Base-by-base conservation (phyloP, 2,888 invertebrate genomes). In the Ferdinandea cuprea region DNA sequence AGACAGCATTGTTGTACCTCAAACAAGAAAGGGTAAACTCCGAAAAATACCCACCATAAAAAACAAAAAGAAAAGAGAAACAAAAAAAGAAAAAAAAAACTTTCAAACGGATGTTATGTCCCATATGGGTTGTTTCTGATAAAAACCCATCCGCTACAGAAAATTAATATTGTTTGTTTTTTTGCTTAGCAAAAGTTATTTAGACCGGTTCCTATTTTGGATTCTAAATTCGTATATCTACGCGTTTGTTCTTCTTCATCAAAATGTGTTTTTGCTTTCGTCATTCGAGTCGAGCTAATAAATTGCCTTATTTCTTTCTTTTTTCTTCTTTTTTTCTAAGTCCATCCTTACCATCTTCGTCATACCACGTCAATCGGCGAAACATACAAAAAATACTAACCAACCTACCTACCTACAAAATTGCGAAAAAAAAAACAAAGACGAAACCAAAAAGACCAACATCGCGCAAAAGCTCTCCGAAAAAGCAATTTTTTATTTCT, bases 181-280 rank as follows among this genome's bases (percentile, higher is more conserved):
- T 63, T 63, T 44, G 50, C 44, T 59, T 44, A 48, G 63, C 35
- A 77, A 63, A 78, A 78, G 56, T 71, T 73, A 79, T 79, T 74
- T 79, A 74, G 79, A 79, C 74, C 73, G 79, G 73, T 79, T 79
- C 74, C 54, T 56, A 13, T 50, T 74, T 68, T 48, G 42, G 37
- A 66, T 73, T 73, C 73, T 73, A 42, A 72, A 54, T 73, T 68
- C 54, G 68, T 48, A 61, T 52, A 50, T n/a, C n/a, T 66, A 72
- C 78, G 66, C 52, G 58, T 15, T 72, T 61, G 35, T 17, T 63
- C 35, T 54, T 63, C 13, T 54, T 63, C 13, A 56, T 35, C 28
- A 32, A 42, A 58, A 58, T 71, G 5, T 52, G n/a, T n/a, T n/a
- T n/a, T n/a, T 72, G 59, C 66, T 68, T 68, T 79, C 79, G 79